Evolutionary conservation across 2,797 vertebrate genomes (phyloP).

Genomic region (Notoglanidium macrostoma): DNA sequence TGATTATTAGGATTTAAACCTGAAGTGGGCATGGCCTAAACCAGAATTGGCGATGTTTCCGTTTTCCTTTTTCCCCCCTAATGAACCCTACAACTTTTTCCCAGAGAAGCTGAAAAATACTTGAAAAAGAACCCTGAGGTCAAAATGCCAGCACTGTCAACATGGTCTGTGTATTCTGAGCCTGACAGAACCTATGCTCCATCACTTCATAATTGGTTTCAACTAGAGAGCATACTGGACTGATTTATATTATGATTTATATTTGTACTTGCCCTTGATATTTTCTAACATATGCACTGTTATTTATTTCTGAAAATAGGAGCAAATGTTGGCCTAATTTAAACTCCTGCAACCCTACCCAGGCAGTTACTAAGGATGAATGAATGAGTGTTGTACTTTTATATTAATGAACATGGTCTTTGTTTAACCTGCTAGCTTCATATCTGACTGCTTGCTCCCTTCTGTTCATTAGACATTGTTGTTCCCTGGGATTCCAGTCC

Average conservation of each 20-base stretch:
- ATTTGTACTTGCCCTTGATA: neutral
- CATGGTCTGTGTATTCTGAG: neutral
- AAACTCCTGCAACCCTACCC: no score
- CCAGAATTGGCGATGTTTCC: neutral
- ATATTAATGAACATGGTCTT: neutral
- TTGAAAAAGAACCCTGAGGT: neutral
- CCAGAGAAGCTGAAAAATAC: neutral
- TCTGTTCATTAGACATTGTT: neutral
- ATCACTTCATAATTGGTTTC: neutral
- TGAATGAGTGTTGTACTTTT: neutral
- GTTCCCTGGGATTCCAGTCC: neutral
- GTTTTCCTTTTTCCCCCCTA: neutral
- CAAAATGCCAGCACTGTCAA: neutral
- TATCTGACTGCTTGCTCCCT: neutral
- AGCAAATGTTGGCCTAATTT: neutral
- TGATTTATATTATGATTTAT: neutral
- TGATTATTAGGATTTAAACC: neutral
- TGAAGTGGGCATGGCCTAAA: neutral
- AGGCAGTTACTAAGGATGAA: neutral
- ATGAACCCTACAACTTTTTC: neutral
- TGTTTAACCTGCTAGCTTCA: neutral
- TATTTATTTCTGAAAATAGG: neutral
- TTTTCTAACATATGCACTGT: neutral
- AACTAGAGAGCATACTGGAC: no score
- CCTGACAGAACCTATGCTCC: neutral